Conservation (phyloP, 1,140 invertebrate species). For the Formica selysi region DNA sequence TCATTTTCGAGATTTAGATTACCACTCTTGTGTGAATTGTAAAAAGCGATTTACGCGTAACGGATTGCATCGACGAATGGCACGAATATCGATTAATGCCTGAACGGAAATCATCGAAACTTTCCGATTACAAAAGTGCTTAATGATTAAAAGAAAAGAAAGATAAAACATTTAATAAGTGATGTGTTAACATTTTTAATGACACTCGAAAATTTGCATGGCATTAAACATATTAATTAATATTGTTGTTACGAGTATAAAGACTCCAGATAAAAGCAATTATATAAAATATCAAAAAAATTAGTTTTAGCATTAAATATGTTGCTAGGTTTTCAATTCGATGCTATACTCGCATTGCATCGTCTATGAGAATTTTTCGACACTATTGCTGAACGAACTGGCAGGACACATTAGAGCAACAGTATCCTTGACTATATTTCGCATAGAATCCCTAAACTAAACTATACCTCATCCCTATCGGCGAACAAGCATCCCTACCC, state of each 20-base stretch:
- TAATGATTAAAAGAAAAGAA: neutral
- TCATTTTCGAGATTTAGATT: constrained; percentile 30
- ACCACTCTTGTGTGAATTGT: neutral
- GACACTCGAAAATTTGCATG: neutral
- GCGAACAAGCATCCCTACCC: constrained; percentile 72
- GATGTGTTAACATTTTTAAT: too few species aligned
- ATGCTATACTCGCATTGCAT: neutral
- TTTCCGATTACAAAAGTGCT: neutral
- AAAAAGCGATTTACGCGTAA: neutral
- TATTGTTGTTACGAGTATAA: neutral
- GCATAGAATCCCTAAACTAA: constrained; percentile 82
- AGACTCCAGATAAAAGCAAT: neutral
- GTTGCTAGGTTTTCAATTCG: neutral
- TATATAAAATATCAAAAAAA: neutral
- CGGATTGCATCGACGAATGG: neutral
- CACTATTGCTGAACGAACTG: constrained; percentile 9
- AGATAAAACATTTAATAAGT: neutral
- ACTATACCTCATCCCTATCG: constrained; percentile 81
- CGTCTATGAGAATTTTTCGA: neutral
- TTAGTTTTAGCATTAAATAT: neutral
- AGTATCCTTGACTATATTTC: constrained; percentile 76
- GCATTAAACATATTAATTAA: neutral
- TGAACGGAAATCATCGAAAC: neutral
- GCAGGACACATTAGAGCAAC: constrained; percentile 49
- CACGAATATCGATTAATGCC: neutral